A percentile compares a stretch with the other conserved stretches of the same genome.
Evolutionary conservation across 2,888 invertebrate genomes (phyloP).

Genomic region (Drosophila prostipennis): DNA sequence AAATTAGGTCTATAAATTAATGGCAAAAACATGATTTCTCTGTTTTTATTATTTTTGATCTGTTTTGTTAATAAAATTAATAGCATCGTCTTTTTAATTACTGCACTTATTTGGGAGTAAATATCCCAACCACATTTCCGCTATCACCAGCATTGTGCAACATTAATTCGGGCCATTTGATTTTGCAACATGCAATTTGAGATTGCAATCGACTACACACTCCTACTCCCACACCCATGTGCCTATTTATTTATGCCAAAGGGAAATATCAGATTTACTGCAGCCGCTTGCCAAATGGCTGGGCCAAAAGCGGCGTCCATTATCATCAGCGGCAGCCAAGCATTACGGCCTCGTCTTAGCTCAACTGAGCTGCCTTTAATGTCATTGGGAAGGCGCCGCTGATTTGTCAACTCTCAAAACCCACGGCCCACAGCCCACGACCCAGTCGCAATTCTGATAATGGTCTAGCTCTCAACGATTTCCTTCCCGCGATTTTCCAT

Average conservation of each 20-base stretch:
- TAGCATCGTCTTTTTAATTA: too few relatives aligned
- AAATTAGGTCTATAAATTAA: too few relatives aligned
- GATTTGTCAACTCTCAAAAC: conserved; percentile 69
- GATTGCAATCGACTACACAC: conserved; percentile 38
- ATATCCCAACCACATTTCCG: not conserved
- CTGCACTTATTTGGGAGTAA: too few relatives aligned
- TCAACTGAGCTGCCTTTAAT: conserved; percentile 48
- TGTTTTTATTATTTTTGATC: too few relatives aligned
- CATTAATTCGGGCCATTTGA: conserved; percentile 67
- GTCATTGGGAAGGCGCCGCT: conserved; percentile 62
- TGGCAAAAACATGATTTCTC: too few relatives aligned
- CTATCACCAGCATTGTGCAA: conserved; percentile 57
- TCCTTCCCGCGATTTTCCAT: conserved; percentile 56
- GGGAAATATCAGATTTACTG: conserved; percentile 60
- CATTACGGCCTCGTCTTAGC: conserved; percentile 46
- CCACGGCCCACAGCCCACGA: conserved; percentile 12
- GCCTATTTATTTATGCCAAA: conserved; percentile 59
- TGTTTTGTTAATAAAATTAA: too few relatives aligned
- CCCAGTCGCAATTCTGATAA: conserved; percentile 53
- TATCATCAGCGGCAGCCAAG: conserved; percentile 59
- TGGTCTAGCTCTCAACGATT: conserved; percentile 66
- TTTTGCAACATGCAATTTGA: conserved; percentile 43
- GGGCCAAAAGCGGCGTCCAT: conserved; percentile 36
- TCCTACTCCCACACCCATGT: conserved; percentile 17
- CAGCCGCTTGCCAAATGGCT: conserved; percentile 56